Conservation (phyloP, 2,113 vertebrate genomes). For the Lycocorax pyrrhopterus region DNA sequence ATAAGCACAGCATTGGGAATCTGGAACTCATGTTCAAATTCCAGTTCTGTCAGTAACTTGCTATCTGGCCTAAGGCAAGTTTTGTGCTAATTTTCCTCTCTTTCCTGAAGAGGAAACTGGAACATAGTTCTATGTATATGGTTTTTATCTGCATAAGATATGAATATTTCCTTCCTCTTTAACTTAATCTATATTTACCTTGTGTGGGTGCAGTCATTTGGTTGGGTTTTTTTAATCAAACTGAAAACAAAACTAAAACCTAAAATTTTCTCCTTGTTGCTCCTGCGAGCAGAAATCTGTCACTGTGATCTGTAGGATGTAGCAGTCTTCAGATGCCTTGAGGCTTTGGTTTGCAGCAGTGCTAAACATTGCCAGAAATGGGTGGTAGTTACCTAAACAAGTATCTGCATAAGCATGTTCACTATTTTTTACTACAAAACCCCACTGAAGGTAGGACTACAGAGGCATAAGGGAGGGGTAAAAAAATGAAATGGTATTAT, state of each 20-base stretch:
- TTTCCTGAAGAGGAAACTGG: conserved; percentile 2
- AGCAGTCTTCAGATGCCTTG: background rate
- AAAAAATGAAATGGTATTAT: background rate
- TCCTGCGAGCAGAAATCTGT: background rate
- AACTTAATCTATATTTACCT: background rate
- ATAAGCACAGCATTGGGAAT: background rate
- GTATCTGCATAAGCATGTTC: background rate
- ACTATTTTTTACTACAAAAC: background rate
- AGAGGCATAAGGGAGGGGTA: background rate
- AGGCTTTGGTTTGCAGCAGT: background rate
- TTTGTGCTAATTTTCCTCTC: background rate
- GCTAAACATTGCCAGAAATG: background rate
- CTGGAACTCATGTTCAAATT: conserved; percentile 15
- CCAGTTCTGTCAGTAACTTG: conserved; percentile 39
- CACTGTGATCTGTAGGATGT: background rate
- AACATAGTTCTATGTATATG: background rate
- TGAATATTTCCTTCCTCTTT: conserved; percentile 16
- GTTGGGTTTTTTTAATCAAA: background rate
- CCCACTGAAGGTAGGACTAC: background rate
- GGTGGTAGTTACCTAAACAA: background rate
- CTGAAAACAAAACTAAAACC: background rate
- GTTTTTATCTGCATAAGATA: background rate
- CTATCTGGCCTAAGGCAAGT: conserved; percentile 10
- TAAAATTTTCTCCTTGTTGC: background rate
- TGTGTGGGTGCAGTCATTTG: background rate